Percentiles rank a stretch among this genome's conserved stretches.
Conservation (phyloP, 2,113 vertebrate genomes). For the Puntigrus tetrazona region DNA sequence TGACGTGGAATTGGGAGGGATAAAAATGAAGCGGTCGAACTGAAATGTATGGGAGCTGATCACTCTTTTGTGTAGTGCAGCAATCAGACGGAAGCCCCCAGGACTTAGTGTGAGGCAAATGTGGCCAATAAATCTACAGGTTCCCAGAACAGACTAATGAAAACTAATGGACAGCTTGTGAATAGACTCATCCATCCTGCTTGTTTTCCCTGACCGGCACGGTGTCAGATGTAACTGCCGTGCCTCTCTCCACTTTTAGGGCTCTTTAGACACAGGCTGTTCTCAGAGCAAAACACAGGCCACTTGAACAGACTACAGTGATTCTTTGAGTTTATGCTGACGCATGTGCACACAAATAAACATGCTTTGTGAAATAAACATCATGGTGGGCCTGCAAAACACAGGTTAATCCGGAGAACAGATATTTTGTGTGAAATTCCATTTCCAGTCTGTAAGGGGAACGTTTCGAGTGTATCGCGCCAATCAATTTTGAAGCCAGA, state of each 20-base stretch:
- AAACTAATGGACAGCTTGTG: constrained; percentile 76
- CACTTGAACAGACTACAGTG: constrained; percentile 22
- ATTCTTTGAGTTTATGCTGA: constrained; percentile 16
- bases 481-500: constrained; percentile 20
- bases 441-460: background rate
- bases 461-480: constrained; percentile 14
- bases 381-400: constrained; percentile 9
- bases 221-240: constrained; percentile 14
- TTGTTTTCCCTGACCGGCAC: constrained; percentile 62
- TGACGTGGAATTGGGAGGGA: constrained; percentile 65
- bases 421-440: constrained; percentile 41
- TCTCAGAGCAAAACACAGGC: constrained; percentile 6
- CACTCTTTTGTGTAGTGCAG: constrained; percentile 68
- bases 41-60: constrained; percentile 68
- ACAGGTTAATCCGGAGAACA: constrained; percentile 23
- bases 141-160: constrained; percentile 72
- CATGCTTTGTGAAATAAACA: background rate
- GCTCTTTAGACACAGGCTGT: background rate
- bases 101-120: constrained; percentile 76
- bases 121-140: constrained; percentile 75
- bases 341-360: constrained; percentile 8
- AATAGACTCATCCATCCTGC: constrained; percentile 70
- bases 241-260: background rate
- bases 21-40: constrained; percentile 66
- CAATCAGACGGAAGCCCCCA: constrained; percentile 71